Evolutionary conservation across 2,888 invertebrate genomes (phyloP).

Genomic region (Danaus chrysippus): DNA sequence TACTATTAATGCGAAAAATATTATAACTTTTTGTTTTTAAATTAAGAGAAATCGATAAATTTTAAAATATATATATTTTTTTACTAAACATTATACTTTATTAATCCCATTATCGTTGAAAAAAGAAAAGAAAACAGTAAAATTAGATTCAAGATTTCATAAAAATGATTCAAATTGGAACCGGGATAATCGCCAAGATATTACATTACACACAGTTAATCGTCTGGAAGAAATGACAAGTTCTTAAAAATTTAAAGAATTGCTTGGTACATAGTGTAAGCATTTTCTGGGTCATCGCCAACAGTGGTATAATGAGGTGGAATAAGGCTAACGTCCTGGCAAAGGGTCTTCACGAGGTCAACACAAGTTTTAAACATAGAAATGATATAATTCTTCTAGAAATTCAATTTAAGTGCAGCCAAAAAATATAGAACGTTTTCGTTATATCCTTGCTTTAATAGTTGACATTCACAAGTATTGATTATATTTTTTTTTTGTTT

Average conservation of each 20-base stretch:
- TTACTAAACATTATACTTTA: too few relatives aligned
- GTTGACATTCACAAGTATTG: too few relatives aligned
- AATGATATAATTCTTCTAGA: neutral
- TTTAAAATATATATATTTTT: too few relatives aligned
- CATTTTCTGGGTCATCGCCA: conserved; percentile 28
- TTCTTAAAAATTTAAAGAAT: conserved; percentile 1
- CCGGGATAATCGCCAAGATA: conserved; percentile 1
- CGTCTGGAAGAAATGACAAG: conserved; percentile 7
- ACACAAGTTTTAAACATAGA: neutral
- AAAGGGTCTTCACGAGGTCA: conserved; percentile 16
- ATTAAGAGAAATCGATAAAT: too few relatives aligned
- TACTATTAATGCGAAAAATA: too few relatives aligned
- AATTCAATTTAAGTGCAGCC: neutral
- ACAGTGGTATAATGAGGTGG: conserved; percentile 22
- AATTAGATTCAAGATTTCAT: too few relatives aligned
- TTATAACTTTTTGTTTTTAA: too few relatives aligned
- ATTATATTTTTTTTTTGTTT: too few relatives aligned
- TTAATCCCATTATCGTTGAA: too few relatives aligned
- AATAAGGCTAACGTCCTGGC: conserved; percentile 25
- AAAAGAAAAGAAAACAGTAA: too few relatives aligned
- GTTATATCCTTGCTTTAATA: neutral
- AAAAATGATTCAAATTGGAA: neutral
- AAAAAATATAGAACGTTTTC: neutral
- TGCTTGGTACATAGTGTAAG: conserved; percentile 11
- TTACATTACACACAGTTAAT: conserved; percentile 1